phyloP scores from a whole-genome alignment of 2,888 invertebrate genomes.

The Drosophila meridiana region DNA sequence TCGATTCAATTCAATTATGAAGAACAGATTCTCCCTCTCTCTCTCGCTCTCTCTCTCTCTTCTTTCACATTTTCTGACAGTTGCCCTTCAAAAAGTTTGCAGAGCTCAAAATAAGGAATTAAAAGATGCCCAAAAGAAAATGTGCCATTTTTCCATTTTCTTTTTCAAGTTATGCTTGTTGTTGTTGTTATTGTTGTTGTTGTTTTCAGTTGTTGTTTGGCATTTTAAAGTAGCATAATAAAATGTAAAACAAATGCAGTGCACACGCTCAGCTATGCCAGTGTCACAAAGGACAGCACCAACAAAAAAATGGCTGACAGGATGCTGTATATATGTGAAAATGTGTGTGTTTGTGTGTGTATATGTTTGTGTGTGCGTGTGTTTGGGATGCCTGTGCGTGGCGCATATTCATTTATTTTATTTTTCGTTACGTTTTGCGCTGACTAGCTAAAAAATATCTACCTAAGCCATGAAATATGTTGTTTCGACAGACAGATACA shows the following conservation, averaged over 20 bases:
- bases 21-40: slow-evolving; percentile 6
- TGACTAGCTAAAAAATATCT: slow-evolving; percentile 69
- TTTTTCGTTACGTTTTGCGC: slow-evolving; percentile 57
- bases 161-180: slow-evolving; percentile 12
- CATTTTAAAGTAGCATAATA: slow-evolving; percentile 71
- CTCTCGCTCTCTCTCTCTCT: background rate
- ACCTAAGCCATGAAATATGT: slow-evolving; percentile 72
- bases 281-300: slow-evolving; percentile 47
- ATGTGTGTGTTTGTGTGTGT: background rate
- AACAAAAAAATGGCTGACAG: slow-evolving; percentile 17
- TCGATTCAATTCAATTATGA: slow-evolving; percentile 31
- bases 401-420: slow-evolving; percentile 72
- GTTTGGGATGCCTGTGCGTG: slow-evolving; percentile 67
- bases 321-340: slow-evolving; percentile 4
- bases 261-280: slow-evolving; percentile 70
- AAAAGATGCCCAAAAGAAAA: slow-evolving; percentile 24
- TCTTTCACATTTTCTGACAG: slow-evolving; percentile 32
- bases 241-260: slow-evolving; percentile 76
- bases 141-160: slow-evolving; percentile 25
- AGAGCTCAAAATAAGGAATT: slow-evolving; percentile 27
- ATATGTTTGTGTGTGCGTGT: slow-evolving; percentile 3
- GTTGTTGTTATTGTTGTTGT: slow-evolving; percentile 22
- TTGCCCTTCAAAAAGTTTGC: slow-evolving; percentile 53
- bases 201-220: slow-evolving; percentile 35
- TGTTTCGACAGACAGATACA: slow-evolving; percentile 45